Base-by-base conservation (phyloP, 1,140 invertebrate genomes). In the Cylas formicarius region DNA sequence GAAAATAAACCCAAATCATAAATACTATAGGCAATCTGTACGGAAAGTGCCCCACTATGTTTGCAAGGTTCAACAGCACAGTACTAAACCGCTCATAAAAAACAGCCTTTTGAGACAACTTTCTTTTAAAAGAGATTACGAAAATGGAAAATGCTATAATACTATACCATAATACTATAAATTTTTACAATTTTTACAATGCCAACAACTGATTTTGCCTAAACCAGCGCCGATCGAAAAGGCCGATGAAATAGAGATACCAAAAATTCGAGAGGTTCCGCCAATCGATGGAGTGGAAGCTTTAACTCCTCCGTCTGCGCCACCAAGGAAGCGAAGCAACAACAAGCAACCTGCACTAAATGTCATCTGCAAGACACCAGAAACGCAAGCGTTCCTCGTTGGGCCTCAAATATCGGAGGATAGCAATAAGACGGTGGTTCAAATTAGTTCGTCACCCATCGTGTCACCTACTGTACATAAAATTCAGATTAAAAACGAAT, bases 401-500 rank as follows among this genome's bases (percentile, higher is more conserved):
- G 23, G 37, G 5, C 43, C 42, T 24, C 29, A 14, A 18, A 9
- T 13, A 14, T 33, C 41, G 6, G 46, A 10, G 42, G 28, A 24
- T 67, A 77, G 19, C 18, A 65, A 66, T 32, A 62, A 56, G 46
- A 67, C 63, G 2, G 44, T 67, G 10, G 55, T 67, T 5, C 53
- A 60, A 53, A 67, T 66, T 19, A 65, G 61, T 11, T 58, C 57
- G 14, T 45, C 55, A 4, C 56, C 67, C 11, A 51, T 72, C 18
- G 67, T 77, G 14, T n/a, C n/a, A n/a, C n/a, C n/a, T n/a, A n/a
- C n/a, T n/a, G n/a, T n/a, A n/a, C 76, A 80, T 60, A 70, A 75
- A 56, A 56, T 79, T 4, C 74, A 76, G 57, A 73, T 80, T 28
- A 72, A 68, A 61, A 61, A 72, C 52, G 66, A 67, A 50, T 65